Conservation (phyloP, 2,888 invertebrate genomes). For the Acanthococcus lagerstroemiae region DNA sequence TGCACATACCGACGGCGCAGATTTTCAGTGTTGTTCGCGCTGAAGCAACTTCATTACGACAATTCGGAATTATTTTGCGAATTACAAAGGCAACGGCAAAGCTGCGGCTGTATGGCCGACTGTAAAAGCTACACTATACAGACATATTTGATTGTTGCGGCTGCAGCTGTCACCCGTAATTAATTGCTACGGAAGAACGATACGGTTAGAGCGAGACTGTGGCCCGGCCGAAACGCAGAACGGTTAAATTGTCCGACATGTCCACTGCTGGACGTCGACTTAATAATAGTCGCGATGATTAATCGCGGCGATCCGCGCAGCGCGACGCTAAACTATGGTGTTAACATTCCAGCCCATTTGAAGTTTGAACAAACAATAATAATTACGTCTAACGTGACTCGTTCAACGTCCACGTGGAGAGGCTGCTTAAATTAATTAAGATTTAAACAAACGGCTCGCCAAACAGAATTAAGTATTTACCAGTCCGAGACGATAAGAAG, state of each 20-base stretch:
- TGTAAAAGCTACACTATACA: not conserved
- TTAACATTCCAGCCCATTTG: conserved; percentile 18
- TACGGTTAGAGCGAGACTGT: not conserved
- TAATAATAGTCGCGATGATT: conserved; percentile 29
- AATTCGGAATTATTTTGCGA: too few relatives aligned
- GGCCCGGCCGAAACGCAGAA: conserved; percentile 1
- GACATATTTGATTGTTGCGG: conserved; percentile 29
- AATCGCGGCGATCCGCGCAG: conserved; percentile 1
- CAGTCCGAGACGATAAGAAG: too few relatives aligned
- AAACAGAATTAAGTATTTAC: not conserved
- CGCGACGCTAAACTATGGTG: conserved; percentile 25
- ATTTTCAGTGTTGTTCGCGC: not conserved
- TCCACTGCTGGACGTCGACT: conserved; percentile 26
- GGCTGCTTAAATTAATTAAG: not conserved
- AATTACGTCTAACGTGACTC: not conserved
- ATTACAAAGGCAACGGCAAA: not conserved
- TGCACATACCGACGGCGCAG: not conserved
- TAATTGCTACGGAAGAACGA: conserved; percentile 11
- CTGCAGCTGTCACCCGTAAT: conserved; percentile 24
- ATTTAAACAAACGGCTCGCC: not conserved
- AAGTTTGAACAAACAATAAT: not conserved
- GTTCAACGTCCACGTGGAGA: not conserved
- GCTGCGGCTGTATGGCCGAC: not conserved
- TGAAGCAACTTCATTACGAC: not conserved
- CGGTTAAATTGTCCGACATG: conserved; percentile 16